Evolutionary conservation across 2,888 invertebrate species (phyloP).

Genomic region (Yponomeuta evonymella): DNA sequence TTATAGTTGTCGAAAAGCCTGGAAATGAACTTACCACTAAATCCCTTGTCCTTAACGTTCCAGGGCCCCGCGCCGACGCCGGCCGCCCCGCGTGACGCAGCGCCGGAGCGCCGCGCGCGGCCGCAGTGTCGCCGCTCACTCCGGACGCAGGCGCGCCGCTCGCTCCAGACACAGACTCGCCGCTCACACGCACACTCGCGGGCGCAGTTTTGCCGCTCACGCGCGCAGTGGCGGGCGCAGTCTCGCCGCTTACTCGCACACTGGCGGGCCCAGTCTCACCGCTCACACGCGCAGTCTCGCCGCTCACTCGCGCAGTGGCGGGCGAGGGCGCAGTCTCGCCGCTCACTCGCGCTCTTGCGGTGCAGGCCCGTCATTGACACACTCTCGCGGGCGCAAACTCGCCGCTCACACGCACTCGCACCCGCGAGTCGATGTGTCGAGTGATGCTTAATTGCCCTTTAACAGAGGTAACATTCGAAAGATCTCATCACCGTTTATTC

Average conservation of each 20-base stretch:
- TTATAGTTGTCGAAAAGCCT: no score
- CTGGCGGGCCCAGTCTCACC: not conserved
- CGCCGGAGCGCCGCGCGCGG: not conserved
- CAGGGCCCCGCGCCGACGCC: not conserved
- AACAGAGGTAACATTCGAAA: slow-evolving; percentile 5
- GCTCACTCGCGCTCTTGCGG: slow-evolving; percentile 5
- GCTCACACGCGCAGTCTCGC: not conserved
- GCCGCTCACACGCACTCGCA: not conserved
- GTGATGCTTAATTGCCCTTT: slow-evolving; percentile 11
- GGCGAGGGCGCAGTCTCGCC: not conserved
- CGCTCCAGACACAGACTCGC: not conserved
- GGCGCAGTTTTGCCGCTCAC: not conserved
- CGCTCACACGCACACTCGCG: slow-evolving; percentile 5
- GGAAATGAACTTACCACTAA: not conserved
- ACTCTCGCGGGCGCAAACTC: not conserved
- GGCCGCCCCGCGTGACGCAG: slow-evolving; percentile 10
- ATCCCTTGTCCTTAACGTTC: not conserved
- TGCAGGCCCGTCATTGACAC: not conserved
- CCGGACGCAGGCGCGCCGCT: not conserved
- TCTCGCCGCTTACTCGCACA: not conserved
- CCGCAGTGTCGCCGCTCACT: slow-evolving; percentile 6
- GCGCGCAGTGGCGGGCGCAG: not conserved
- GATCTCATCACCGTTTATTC: slow-evolving; percentile 14
- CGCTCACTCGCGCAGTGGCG: not conserved
- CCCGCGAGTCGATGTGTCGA: not conserved